Base-by-base conservation (phyloP, 2,888 invertebrate genomes). In the Anthophora plumipes region DNA sequence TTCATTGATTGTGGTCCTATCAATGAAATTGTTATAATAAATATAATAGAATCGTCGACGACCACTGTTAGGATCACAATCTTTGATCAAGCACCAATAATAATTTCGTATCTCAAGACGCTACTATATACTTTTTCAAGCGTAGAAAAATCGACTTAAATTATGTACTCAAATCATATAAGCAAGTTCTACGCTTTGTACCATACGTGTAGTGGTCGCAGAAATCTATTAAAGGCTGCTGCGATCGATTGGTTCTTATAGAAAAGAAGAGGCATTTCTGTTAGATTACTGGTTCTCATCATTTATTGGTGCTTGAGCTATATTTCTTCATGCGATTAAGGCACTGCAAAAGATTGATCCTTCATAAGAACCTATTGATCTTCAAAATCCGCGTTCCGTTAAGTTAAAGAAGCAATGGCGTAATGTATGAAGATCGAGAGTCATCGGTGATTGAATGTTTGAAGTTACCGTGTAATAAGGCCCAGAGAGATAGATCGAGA, bases 21-120 rank as follows among this genome's bases (percentile, higher is more conserved):
- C 89, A 89, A 86, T 86, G 86, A 82, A 78, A 68, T 76, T 70
- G 78, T 84, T 82, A 74, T 60, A 87, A 87, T 89, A 88, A 83
- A 88, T 85, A 83, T 73, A 78, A 76, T 74, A 87, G 77, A 83
- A 76, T 80, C 74, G 78, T 70, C 63, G 41, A 57, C 63, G 41
- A 57, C 50, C 85, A 86, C 77, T 89, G 88, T 54, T 85, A 86
- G 85, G 82, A 85, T 86, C 87, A 85, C 84, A 89, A 88, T 84
- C 72, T 73, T n/a, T 79, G 83, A 82, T 89, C 87, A 88, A 89
- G 82, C 88, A 89, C 84, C 89, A 88, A 88, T 82, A 83, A 84
- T 64, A 54, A n/a, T 8, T 7, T 67, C 52, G 71, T 59, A 39
- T 55, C 6, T 61, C 50, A 1, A 20, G 22, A 71, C 25, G 8